Evolutionary conservation across 1,140 invertebrate species (phyloP).

Genomic region (Aphaenogaster rudis): DNA sequence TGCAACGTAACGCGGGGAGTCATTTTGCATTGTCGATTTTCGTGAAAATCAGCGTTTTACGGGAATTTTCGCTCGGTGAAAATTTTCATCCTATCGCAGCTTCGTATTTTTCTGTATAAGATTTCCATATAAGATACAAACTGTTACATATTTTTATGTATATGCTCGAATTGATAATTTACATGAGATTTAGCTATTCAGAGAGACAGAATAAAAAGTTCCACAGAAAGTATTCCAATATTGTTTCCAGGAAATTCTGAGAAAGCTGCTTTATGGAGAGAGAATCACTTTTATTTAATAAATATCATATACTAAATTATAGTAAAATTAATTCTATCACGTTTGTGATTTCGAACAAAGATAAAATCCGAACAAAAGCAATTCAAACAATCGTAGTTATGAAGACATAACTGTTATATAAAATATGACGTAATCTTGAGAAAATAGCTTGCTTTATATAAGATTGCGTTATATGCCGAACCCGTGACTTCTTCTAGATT

Average conservation of each 20-base stretch:
- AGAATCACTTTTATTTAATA: not conserved
- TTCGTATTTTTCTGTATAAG: not conserved
- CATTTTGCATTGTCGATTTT: slow-evolving; percentile 26
- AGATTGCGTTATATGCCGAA: not conserved
- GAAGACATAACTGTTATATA: not conserved
- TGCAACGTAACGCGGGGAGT: slow-evolving; percentile 14
- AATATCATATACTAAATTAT: not conserved
- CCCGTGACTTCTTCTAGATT: not conserved
- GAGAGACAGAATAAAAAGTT: not conserved
- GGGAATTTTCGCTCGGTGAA: slow-evolving; percentile 56
- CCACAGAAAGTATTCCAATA: not conserved
- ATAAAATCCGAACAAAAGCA: too few relatives aligned
- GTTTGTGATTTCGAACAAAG: not conserved
- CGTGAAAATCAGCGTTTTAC: slow-evolving; percentile 33
- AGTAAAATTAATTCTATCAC: not conserved
- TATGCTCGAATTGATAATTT: not conserved
- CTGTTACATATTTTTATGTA: slow-evolving; percentile 3
- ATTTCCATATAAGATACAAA: not conserved
- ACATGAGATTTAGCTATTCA: not conserved
- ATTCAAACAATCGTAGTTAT: not conserved
- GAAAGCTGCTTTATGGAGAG: not conserved
- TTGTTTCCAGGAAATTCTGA: not conserved
- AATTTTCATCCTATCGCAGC: slow-evolving; percentile 11
- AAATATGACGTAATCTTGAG: slow-evolving; percentile 4
- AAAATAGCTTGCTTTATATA: not conserved